A percentile compares a stretch with the other conserved stretches of the same genome.
Conservation (phyloP, 2,113 vertebrate species). For the Macaca nemestrina region DNA sequence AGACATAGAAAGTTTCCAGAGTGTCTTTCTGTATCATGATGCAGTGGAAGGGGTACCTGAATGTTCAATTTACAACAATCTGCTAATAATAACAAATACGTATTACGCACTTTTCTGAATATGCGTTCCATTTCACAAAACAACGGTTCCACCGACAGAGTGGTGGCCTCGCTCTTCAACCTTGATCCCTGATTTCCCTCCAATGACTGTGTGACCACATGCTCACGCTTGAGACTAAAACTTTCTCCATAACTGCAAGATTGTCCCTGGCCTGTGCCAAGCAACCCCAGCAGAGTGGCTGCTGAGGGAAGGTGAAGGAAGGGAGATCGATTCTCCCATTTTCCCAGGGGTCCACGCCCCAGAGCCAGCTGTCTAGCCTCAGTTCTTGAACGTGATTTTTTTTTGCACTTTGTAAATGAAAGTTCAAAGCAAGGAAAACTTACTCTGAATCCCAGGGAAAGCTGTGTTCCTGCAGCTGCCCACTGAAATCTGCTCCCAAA, state of each 20-base stretch:
- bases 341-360: neutral
- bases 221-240: neutral
- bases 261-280: neutral
- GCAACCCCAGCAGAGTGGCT: neutral
- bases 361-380: neutral
- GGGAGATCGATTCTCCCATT: neutral
- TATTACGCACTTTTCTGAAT: neutral
- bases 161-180: neutral
- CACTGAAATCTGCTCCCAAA: neutral
- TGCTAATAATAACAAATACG: no score
- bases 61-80: neutral
- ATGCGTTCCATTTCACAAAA: neutral
- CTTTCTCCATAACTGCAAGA: neutral
- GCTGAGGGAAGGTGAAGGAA: accelerated
- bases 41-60: no score
- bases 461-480: neutral
- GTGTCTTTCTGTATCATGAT: neutral
- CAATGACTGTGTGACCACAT: accelerated
- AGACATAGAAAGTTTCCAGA: neutral
- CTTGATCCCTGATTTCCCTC: neutral
- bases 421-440: neutral
- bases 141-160: neutral
- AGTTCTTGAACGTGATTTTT: accelerated
- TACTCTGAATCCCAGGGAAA: neutral
- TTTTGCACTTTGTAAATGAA: neutral